Evolutionary conservation across 2,797 vertebrate species (phyloP).

Genomic region (Alfaro cultratus): DNA sequence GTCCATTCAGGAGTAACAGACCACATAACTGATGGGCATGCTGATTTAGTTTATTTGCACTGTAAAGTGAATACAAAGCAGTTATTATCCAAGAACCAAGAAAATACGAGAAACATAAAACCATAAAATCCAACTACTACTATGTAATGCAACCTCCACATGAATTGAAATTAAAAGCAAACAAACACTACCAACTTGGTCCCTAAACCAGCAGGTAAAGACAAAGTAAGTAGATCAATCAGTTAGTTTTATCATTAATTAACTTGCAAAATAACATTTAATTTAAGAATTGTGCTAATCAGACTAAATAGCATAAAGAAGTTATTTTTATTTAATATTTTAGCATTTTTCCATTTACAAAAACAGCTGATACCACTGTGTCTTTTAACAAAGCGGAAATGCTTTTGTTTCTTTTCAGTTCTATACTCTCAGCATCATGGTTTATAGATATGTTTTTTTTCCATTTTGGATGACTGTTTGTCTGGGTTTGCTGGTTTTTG

Average conservation of each 20-base stretch:
- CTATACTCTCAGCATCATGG: not conserved
- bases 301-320: not conserved
- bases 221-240: not conserved
- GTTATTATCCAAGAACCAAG: conserved; percentile 1
- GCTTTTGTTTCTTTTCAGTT: not conserved
- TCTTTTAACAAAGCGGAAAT: not conserved
- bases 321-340: not conserved
- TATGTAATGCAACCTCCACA: not conserved
- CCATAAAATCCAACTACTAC: not conserved
- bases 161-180: not conserved
- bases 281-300: not conserved
- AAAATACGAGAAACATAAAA: not conserved
- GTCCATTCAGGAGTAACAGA: conserved; percentile 54
- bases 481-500: not conserved
- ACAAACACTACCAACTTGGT: not conserved
- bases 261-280: not conserved
- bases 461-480: too few species aligned
- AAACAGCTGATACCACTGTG: not conserved
- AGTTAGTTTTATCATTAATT: not conserved
- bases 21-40: conserved; percentile 46
- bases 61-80: conserved; percentile 1
- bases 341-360: not conserved
- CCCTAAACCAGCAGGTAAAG: not conserved
- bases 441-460: not conserved
- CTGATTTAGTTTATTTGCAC: conserved; percentile 48